phyloP scores from a whole-genome alignment of 2,113 vertebrate genomes.

The Istiophorus platypterus region DNA sequence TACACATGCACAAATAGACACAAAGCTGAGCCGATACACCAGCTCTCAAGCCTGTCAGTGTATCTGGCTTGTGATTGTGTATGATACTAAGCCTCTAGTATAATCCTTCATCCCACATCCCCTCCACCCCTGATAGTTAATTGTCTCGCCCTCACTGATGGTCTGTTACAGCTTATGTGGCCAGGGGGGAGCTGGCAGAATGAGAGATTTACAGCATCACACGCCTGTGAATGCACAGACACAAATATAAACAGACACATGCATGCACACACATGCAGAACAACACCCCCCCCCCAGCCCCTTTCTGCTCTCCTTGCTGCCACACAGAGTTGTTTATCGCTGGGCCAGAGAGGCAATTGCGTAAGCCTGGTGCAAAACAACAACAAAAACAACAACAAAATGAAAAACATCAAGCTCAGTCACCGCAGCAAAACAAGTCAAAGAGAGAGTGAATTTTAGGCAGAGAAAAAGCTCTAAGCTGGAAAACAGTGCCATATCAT shows the following conservation, averaged over 20 bases:
- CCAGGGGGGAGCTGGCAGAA: conserved; percentile 65
- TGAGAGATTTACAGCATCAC: conserved; percentile 64
- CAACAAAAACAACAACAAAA: conserved; percentile 72
- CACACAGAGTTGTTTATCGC: conserved; percentile 75
- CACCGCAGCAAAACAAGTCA: conserved; percentile 44
- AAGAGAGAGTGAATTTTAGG: conserved; percentile 22
- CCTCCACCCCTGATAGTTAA: conserved; percentile 75
- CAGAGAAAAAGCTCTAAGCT: conserved; percentile 14
- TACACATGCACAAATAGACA: conserved; percentile 41
- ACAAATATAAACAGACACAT: conserved; percentile 40
- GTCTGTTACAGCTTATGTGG: conserved; percentile 81
- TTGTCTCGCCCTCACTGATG: conserved; percentile 83
- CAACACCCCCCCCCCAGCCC: neutral
- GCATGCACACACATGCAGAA: neutral
- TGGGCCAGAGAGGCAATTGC: conserved; percentile 75
- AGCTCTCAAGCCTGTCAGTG: conserved; percentile 59
- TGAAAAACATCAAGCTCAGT: conserved; percentile 55
- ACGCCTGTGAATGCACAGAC: conserved; percentile 47
- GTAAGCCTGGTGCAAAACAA: conserved; percentile 76
- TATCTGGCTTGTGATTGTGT: conserved; percentile 67
- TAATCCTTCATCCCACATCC: conserved; percentile 51
- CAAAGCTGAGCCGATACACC: conserved; percentile 58
- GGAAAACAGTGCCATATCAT: neutral
- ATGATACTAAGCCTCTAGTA: conserved; percentile 74
- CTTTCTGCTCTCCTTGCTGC: conserved; percentile 46